These are phyloP conservation scores for Sisor rabdophorus DNA, from an alignment of 2,113 vertebrate species.

Conservation along the genomic window DNA sequence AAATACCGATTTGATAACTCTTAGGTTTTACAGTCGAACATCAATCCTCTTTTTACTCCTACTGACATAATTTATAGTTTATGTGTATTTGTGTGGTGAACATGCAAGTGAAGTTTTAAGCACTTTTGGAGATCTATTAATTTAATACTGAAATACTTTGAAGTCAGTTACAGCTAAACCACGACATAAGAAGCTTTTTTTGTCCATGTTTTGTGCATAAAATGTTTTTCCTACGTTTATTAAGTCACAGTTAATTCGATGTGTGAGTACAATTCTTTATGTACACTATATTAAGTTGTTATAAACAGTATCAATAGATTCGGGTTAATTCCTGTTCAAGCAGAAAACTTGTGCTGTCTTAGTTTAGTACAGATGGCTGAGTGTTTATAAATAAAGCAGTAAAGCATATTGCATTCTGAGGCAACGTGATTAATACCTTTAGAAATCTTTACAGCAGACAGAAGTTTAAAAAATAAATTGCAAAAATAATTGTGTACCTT, in stretches of 20 bases:
- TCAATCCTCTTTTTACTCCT: neutral
- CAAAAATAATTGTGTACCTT: neutral
- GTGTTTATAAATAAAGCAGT: no score
- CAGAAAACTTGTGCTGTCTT: neutral
- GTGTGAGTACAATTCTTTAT: neutral
- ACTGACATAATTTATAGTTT: neutral
- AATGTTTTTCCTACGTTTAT: neutral
- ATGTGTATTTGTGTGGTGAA: no score
- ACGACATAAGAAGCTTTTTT: neutral
- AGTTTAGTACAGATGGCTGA: neutral
- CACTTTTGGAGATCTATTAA: neutral
- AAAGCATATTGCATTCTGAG: neutral
- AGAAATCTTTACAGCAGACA: neutral
- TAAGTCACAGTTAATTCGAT: neutral
- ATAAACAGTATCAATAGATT: neutral
- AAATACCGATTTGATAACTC: constrained; percentile 18
- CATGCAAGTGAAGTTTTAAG: neutral
- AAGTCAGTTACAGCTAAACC: neutral
- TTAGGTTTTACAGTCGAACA: neutral
- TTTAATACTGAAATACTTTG: neutral
- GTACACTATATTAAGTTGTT: neutral
- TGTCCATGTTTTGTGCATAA: neutral
- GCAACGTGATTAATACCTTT: neutral
- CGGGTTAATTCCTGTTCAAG: neutral
- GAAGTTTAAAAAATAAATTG: neutral